Base-by-base conservation (phyloP, 1,140 invertebrate genomes). In the Hestina assimilis region DNA sequence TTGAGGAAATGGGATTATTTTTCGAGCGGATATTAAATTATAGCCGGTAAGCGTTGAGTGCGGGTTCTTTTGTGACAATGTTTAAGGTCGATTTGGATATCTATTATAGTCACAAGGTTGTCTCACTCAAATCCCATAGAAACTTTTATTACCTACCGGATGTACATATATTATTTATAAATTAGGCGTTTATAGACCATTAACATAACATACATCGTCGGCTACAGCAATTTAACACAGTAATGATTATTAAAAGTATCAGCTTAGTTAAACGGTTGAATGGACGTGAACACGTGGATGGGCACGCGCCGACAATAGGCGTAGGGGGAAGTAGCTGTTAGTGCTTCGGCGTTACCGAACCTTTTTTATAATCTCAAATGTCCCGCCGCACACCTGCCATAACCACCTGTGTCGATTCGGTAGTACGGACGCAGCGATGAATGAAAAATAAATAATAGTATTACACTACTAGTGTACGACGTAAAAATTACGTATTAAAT, bases 1-100 rank as follows among this genome's bases (percentile, higher is more conserved):
- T 64, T 65, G 68, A 74, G 79, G 78, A 83, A 83, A 83, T 78
- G 60, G 67, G 66, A 79, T 82, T 82, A 78, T 74, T 75, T 65
- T 75, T 79, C 41, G 72, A 72, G 63, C 84, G 84, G 84, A 87
- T 85, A 85, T 87, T 87, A 84, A 87, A 85, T 87, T 87, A 87
- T 83, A 69, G 63, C 63, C 69, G 67, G 72, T 74, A 66, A 70
- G 68, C 66, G 58, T 60, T 50, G 54, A 65, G 69, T 87, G 78
- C 79, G 81, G 82, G 82, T 62, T 72, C 79, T 67, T 79, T 82
- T 84, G 76, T 80, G 56, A 47, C 12, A 29, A 53, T 29, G 29
- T 31, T 53, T 26, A 40, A 17, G 40, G 24, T 40, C 9, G 38
- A 29, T 46, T 11, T 29, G 7, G 21, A 9, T 28, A 45, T 12